Base-by-base conservation (phyloP, 2,888 invertebrate species). In the Helleia helle region DNA sequence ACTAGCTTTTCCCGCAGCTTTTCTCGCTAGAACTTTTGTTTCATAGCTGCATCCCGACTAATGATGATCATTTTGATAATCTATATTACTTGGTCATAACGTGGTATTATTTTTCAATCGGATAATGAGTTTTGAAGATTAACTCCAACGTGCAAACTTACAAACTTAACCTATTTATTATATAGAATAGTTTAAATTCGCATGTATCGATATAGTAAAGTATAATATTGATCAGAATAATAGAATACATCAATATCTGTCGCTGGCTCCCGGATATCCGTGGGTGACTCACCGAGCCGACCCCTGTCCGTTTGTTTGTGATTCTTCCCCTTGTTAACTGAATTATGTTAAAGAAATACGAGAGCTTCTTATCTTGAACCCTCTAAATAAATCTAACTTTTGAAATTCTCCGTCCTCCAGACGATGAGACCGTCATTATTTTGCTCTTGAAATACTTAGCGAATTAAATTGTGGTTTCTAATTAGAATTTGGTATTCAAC, bases 331-430 rank as follows among this genome's bases (percentile, higher is more conserved):
- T 66, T 68, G 65, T 66, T 70, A 71, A 67, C 66, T 58, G 68
- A 68, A 71, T 74, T 73, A 74, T 71, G 66, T 73, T 71, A 68
- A 69, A 65, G 68, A 69, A 68, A 70, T 66, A 69, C 62, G 68
- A 67, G 65, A 59, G 58, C 60, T 62, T 62, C 65, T 64, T 60
- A 59, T 57, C 59, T 55, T 50, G 54, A 62, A 68, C 73, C 77
- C 79, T 69, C 70, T 60, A 63, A 65, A 74, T 69, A 77, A 71
- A 75, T 73, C 70, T 70, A 63, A 54, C 62, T 62, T 66, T 68
- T 58, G 61, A 40, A 53, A 67, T 50, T 45, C 48, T 44, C 40
- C 42, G 41, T 40, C 39, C 42, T 44, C 43, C 45, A 50, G 49
- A 43, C 45, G 39, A 46, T 51, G 43, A 38, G 36, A 29, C 42